A percentile compares a stretch with the other conserved stretches of the same genome.
These are phyloP conservation scores for Eulemur rufifrons DNA, from an alignment of 2,113 vertebrate genomes.

Conservation along the genomic window DNA sequence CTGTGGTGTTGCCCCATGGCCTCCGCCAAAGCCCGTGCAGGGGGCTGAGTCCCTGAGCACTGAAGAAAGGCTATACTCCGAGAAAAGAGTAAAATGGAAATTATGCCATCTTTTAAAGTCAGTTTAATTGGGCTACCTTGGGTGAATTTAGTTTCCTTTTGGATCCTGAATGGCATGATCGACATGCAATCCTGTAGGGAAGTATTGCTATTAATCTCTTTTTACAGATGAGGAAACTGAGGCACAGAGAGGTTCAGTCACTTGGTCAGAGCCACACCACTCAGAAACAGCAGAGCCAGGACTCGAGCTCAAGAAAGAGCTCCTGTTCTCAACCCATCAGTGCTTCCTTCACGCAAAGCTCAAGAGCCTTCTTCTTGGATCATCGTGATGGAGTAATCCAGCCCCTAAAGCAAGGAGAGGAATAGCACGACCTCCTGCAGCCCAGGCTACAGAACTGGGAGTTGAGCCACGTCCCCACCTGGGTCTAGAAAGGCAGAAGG, in stretches of 20 bases:
- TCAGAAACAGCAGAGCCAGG: not conserved
- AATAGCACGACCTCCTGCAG: not conserved
- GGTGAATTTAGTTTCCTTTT: not conserved
- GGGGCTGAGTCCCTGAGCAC: not conserved
- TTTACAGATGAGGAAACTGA: not conserved
- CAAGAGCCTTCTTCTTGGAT: not conserved
- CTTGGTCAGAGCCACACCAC: not conserved
- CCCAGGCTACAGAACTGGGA: not conserved
- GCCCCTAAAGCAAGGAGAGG: not conserved
- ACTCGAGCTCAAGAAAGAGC: not conserved
- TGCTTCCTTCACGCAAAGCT: not conserved
- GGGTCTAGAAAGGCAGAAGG: not conserved
- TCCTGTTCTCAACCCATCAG: not conserved
- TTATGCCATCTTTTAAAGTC: no score
- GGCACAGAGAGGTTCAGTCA: not conserved
- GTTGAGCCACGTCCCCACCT: not conserved
- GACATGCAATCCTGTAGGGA: not conserved
- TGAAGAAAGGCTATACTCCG: not conserved
- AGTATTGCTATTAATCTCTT: not conserved
- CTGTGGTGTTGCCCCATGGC: not conserved
- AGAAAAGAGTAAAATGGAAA: not conserved
- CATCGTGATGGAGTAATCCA: not conserved
- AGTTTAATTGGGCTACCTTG: not conserved
- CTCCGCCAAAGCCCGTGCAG: not conserved
- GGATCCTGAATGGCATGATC: not conserved